Conservation (phyloP, 1,140 invertebrate species). For the Achatina immaculata region DNA sequence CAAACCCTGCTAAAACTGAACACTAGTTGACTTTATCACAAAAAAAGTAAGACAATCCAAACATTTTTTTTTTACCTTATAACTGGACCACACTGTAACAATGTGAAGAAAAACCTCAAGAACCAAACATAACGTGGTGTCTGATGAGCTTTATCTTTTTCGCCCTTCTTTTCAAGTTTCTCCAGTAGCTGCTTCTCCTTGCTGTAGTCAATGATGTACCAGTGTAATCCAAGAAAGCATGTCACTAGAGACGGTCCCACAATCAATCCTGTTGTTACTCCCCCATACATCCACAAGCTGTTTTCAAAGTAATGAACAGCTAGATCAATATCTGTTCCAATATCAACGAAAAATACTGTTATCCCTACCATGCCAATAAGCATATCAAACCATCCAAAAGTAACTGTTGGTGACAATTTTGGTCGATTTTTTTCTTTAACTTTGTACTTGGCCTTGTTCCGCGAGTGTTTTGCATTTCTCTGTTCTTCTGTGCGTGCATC, state of each 20-base stretch:
- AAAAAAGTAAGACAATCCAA: too few species aligned
- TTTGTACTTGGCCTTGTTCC: neutral
- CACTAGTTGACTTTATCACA: too few species aligned
- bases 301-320: slow-evolving; percentile 50
- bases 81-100: slow-evolving; percentile 55
- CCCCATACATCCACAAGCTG: slow-evolving; percentile 42
- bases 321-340: slow-evolving; percentile 55
- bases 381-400: slow-evolving; percentile 65
- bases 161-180: slow-evolving; percentile 16
- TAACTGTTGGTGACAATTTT: slow-evolving; percentile 19
- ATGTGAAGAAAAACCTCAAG: slow-evolving; percentile 51
- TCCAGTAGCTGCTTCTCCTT: slow-evolving; percentile 38
- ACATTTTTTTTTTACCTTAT: slow-evolving; percentile 51
- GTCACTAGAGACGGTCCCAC: slow-evolving; percentile 50
- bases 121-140: slow-evolving; percentile 49
- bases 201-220: slow-evolving; percentile 56
- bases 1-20: too few species aligned
- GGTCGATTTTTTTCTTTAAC: neutral
- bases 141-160: slow-evolving; percentile 19
- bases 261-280: slow-evolving; percentile 49
- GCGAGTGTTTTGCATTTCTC: neutral
- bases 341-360: slow-evolving; percentile 47
- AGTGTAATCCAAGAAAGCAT: slow-evolving; percentile 50
- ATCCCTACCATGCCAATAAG: slow-evolving; percentile 45
- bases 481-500: neutral